These are phyloP conservation scores for Lutjanus argentimaculatus DNA, from an alignment of 2,797 vertebrate genomes.

Conservation along the genomic window DNA sequence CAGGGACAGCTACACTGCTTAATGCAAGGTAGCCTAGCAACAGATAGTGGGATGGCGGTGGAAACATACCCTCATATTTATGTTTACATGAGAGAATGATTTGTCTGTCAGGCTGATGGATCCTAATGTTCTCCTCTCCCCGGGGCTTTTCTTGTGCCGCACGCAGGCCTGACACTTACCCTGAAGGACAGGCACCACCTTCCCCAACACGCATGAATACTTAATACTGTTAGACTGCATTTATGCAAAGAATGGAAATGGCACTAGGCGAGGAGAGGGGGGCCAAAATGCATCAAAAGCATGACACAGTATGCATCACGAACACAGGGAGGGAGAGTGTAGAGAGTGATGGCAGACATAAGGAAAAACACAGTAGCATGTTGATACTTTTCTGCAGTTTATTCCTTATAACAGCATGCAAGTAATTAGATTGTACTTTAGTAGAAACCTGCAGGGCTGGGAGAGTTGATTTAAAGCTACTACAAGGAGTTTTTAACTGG, in stretches of 20 bases:
- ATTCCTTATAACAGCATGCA: slow-evolving; percentile 43
- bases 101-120: slow-evolving; percentile 90
- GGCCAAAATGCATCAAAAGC: slow-evolving; percentile 80
- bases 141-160: slow-evolving; percentile 82
- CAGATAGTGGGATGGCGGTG: slow-evolving; percentile 87
- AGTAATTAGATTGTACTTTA: slow-evolving; percentile 57
- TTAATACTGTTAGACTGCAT: slow-evolving; percentile 86
- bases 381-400: slow-evolving; percentile 58
- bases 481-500: too few species aligned
- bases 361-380: slow-evolving; percentile 43
- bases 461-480: too few species aligned
- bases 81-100: slow-evolving; percentile 92
- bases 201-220: slow-evolving; percentile 85
- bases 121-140: slow-evolving; percentile 87
- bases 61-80: slow-evolving; percentile 91
- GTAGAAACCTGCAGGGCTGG: slow-evolving; percentile 24
- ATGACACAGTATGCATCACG: slow-evolving; percentile 72
- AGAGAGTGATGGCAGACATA: slow-evolving; percentile 62
- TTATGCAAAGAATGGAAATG: slow-evolving; percentile 86
- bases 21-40: slow-evolving; percentile 92
- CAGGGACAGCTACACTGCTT: slow-evolving; percentile 90
- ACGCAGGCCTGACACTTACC: slow-evolving; percentile 84
- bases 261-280: slow-evolving; percentile 66
- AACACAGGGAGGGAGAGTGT: slow-evolving; percentile 49
- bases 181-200: slow-evolving; percentile 86